Evolutionary conservation across 2,113 vertebrate genomes (phyloP), one percentile per base, ranked within the genome.

Genomic region (Dunckerocampus dactyliophorus): DNA sequence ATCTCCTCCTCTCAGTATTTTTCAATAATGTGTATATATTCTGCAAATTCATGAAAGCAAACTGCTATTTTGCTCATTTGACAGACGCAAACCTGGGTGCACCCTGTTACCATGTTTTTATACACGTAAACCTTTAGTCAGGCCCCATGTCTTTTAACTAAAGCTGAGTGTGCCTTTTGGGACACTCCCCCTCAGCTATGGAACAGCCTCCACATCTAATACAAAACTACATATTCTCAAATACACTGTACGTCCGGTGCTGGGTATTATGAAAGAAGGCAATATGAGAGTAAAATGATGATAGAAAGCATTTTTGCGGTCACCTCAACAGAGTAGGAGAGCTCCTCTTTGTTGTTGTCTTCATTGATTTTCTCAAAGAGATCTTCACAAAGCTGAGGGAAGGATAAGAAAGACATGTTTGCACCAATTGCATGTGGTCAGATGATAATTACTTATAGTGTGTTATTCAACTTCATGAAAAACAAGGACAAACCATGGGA

Each of bases 331-430:
- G 97, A 99, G 81, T 95, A 98, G 3, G 96, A 97, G 80, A 98
- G 93, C 59, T 96, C 93, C 47, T 94, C 93, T 67, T 98, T 94
- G 87, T 94, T 95, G 87, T 89, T 93, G 87, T 94, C 79, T 8
- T 73, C 93, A 85, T 94, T 97, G 84, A 99, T 98, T 90, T 97
- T 96, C 89, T 97, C 95, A 88, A 99, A 99, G 1, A 99, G 90
- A 39, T 99, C 97, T 91, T 99, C 95, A 81, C 97, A 98, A 10
- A 99, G 91, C 97, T 99, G 83, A 28, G 63, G 64, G 51, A 65
- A 69, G 73, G 21, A 85, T 42, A 88, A 66, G 62, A n/a, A 65
- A 21, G 4, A 0, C 17, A 65, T 63, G 42, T 82, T 53, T 69
- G 7, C 62, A 73, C 64, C 20, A 67, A 74, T 0, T 5, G 47